Percentiles rank a stretch among this genome's conserved stretches.
Conservation (phyloP, 1,140 invertebrate species). For the Ostrea denselamellosa region DNA sequence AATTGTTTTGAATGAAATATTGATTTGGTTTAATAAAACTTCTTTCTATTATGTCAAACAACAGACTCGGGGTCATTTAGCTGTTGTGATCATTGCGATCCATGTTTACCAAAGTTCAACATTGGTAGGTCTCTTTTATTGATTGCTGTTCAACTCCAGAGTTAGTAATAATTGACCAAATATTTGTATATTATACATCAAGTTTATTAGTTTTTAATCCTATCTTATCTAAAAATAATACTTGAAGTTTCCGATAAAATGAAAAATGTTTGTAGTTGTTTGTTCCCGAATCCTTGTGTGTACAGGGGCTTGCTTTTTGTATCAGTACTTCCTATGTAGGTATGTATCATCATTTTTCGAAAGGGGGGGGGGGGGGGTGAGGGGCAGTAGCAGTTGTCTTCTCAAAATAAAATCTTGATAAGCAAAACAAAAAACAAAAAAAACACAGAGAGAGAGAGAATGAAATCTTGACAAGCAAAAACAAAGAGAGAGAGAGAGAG, state of each 20-base stretch:
- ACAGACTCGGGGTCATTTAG: neutral
- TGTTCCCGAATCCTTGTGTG: neutral
- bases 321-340: neutral
- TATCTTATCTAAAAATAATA: conserved; percentile 22
- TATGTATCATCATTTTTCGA: neutral
- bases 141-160: neutral
- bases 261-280: neutral
- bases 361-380: neutral
- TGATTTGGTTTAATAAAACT: conserved; percentile 27
- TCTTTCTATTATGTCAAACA: conserved; percentile 19
- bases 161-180: conserved; percentile 29
- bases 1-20: neutral
- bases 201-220: conserved; percentile 25
- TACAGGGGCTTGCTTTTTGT: neutral
- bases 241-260: conserved; percentile 22
- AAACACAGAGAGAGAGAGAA: too few relatives aligned
- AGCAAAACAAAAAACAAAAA: too few relatives aligned
- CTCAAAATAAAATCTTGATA: too few relatives aligned
- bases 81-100: neutral
- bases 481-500: too few relatives aligned
- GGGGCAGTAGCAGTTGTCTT: too few relatives aligned
- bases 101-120: conserved; percentile 4
- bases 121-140: neutral
- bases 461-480: too few relatives aligned
- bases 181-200: conserved; percentile 37